Evolutionary conservation across 2,888 invertebrate species (phyloP).

Genomic region (Merodon equestris): DNA sequence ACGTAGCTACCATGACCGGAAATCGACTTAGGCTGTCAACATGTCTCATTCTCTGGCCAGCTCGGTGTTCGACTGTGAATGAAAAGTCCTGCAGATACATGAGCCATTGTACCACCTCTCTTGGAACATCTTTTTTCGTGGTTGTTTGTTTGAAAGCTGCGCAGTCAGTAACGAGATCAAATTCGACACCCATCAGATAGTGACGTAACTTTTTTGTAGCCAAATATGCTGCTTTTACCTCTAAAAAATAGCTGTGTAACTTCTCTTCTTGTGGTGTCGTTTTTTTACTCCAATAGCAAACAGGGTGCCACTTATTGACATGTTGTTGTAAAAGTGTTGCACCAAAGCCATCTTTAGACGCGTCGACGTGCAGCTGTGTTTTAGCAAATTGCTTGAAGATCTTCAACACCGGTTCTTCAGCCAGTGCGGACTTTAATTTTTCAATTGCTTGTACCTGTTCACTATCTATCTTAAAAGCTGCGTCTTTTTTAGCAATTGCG

Average conservation of each 20-base stretch:
- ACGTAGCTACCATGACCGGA: constrained; percentile 14
- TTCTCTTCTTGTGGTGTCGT: constrained; percentile 21
- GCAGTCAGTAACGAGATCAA: constrained; percentile 52
- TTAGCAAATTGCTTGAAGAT: constrained; percentile 35
- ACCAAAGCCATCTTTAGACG: constrained; percentile 58
- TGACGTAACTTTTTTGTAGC: constrained; percentile 70
- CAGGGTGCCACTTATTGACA: constrained; percentile 12
- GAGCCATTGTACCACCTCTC: constrained; percentile 57
- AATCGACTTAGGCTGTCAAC: constrained; percentile 58
- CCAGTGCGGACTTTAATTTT: constrained; percentile 16
- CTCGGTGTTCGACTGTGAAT: neutral
- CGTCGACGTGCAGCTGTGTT: constrained; percentile 65
- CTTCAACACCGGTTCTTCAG: constrained; percentile 37
- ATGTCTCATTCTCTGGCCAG: neutral
- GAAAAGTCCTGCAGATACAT: constrained; percentile 36
- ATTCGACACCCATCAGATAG: constrained; percentile 50
- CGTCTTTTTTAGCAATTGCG: too few species aligned
- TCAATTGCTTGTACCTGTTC: neutral
- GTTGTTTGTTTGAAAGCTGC: constrained; percentile 31
- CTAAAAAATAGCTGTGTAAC: constrained; percentile 67
- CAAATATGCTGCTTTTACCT: constrained; percentile 66
- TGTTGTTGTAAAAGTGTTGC: constrained; percentile 51
- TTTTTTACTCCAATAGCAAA: constrained; percentile 21
- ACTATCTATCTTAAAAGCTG: neutral
- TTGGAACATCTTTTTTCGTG: constrained; percentile 45